Evolutionary conservation across 2,888 invertebrate species (phyloP).

Genomic region (Eupithecia vulgata): DNA sequence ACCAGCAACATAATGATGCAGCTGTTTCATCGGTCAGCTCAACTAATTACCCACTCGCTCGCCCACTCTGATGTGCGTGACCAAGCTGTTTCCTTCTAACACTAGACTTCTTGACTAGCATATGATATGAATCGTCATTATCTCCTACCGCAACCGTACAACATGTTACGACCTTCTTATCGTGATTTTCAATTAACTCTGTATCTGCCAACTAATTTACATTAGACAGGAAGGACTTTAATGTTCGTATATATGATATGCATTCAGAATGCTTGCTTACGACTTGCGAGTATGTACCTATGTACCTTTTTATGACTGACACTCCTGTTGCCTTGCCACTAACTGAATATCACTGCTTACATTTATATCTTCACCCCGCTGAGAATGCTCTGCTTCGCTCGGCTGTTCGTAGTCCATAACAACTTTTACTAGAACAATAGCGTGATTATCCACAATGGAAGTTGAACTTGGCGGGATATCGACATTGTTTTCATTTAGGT

Average conservation of each 20-base stretch:
- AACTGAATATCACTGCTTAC: conserved; percentile 80
- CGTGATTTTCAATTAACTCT: conserved; percentile 35
- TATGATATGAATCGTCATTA: conserved; percentile 55
- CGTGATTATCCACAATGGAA: conserved; percentile 45
- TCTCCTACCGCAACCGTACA: conserved; percentile 52
- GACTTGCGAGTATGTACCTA: conserved; percentile 33
- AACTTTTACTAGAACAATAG: conserved; percentile 48
- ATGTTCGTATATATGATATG: conserved; percentile 47
- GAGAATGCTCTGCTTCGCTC: conserved; percentile 83
- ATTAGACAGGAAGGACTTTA: conserved; percentile 31
- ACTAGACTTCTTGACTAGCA: conserved; percentile 60
- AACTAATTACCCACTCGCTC: conserved; percentile 69
- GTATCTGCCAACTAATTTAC: conserved; percentile 34
- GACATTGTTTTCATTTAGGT: conserved; percentile 52
- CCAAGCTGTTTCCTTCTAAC: conserved; percentile 57
- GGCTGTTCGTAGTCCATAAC: conserved; percentile 64
- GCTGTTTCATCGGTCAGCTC: conserved; percentile 32
- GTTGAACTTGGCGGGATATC: conserved; percentile 70
- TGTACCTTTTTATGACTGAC: conserved; percentile 68
- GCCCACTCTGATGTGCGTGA: conserved; percentile 65
- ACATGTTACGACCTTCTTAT: conserved; percentile 46
- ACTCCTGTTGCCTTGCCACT: conserved; percentile 81
- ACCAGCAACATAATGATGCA: conserved; percentile 8
- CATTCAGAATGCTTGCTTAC: conserved; percentile 76
- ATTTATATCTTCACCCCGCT: conserved; percentile 79